These are phyloP conservation scores for Otus scops DNA, from an alignment of 2,797 vertebrate genomes.

Conservation along the genomic window DNA sequence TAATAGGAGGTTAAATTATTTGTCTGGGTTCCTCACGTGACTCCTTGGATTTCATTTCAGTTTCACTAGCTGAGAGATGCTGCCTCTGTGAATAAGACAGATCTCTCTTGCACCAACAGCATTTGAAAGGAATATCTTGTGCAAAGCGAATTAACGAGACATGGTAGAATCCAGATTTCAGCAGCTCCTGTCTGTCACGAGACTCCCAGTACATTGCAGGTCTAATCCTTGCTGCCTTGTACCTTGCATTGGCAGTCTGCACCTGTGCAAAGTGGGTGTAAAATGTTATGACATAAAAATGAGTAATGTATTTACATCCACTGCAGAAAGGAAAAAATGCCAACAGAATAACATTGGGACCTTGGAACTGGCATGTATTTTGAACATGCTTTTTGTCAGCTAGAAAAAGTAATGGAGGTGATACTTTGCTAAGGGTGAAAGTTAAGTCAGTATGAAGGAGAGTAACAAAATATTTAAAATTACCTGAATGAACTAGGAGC, in stretches of 20 bases:
- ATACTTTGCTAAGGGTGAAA: background rate
- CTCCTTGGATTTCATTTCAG: background rate
- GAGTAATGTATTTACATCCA: background rate
- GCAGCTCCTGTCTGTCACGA: background rate
- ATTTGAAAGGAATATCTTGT: background rate
- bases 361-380: background rate
- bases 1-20: background rate
- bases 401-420: background rate
- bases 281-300: background rate
- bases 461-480: background rate
- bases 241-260: background rate
- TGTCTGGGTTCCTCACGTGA: rapidly evolving
- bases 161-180: background rate
- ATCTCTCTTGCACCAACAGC: background rate
- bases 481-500: background rate
- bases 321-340: background rate
- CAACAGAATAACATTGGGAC: background rate
- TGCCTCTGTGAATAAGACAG: background rate
- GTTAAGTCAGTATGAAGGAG: background rate
- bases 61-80: background rate
- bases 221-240: background rate
- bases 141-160: background rate
- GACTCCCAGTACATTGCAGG: background rate
- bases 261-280: background rate
- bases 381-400: background rate